These are phyloP conservation scores for Piaya cayana DNA, from an alignment of 2,113 vertebrate species.

Conservation along the genomic window DNA sequence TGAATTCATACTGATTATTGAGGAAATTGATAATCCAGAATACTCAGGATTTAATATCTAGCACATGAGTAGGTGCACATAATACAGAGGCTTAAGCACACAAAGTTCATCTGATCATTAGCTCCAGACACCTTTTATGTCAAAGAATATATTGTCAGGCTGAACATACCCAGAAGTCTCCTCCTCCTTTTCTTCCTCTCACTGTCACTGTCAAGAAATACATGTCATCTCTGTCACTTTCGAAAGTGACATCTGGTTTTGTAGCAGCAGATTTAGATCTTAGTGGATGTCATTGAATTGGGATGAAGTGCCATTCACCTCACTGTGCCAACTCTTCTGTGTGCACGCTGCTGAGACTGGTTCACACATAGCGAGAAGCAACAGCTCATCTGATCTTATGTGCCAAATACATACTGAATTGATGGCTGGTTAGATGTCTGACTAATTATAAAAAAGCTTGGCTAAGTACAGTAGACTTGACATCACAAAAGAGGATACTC, in stretches of 20 bases:
- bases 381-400: neutral
- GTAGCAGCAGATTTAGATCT: neutral
- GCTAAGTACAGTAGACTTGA: neutral
- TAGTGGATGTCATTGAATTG: neutral
- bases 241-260: neutral
- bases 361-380: neutral
- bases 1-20: neutral
- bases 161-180: neutral
- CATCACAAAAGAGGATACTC: neutral
- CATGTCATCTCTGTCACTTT: neutral
- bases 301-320: neutral
- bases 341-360: neutral
- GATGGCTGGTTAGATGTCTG: neutral
- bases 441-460: neutral
- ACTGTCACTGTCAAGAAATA: neutral
- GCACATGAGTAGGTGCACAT: neutral
- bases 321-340: neutral
- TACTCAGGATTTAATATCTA: neutral
- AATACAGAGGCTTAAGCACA: neutral
- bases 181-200: neutral
- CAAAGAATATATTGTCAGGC: neutral
- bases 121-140: neutral
- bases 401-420: neutral
- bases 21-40: neutral
- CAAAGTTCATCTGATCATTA: neutral